phyloP scores from a whole-genome alignment of 2,888 invertebrate genomes.

The Brenthis ino region DNA sequence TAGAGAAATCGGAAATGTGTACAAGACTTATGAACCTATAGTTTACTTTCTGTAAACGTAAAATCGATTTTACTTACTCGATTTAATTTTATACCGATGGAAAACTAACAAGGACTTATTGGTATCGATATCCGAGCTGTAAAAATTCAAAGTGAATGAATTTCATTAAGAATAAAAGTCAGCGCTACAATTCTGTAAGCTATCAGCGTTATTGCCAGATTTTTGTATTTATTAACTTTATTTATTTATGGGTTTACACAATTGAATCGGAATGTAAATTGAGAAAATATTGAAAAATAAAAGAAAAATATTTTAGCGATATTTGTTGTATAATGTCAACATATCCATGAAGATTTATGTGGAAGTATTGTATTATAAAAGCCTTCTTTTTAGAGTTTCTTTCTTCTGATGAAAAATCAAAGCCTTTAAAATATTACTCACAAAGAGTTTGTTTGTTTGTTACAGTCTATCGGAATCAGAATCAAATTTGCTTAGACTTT shows the following conservation, averaged over 20 bases:
- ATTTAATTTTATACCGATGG: conserved; percentile 50
- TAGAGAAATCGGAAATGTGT: conserved; percentile 50
- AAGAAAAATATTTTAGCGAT: background rate
- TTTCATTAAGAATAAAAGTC: conserved; percentile 17
- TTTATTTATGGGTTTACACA: background rate
- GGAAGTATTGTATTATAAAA: no score
- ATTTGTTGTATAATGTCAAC: no score
- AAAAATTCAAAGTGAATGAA: conserved; percentile 8
- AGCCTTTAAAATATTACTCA: no score
- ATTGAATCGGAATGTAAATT: background rate
- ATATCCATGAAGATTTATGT: no score
- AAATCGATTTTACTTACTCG: conserved; percentile 51
- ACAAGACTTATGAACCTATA: conserved; percentile 53
- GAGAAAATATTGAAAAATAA: background rate
- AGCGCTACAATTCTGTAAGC: conserved; percentile 2
- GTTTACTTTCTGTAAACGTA: conserved; percentile 54
- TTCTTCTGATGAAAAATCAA: no score
- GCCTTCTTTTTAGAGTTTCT: no score
- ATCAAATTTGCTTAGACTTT: no score
- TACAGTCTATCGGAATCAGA: no score
- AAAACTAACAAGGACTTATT: conserved; percentile 21
- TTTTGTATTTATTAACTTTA: conserved; percentile 5
- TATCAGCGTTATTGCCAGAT: background rate
- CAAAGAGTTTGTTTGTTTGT: no score
- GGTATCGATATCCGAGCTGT: conserved; percentile 14